Evolutionary conservation across 2,113 vertebrate genomes (phyloP).

Genomic region (Rhegmatorhina hoffmannsi): DNA sequence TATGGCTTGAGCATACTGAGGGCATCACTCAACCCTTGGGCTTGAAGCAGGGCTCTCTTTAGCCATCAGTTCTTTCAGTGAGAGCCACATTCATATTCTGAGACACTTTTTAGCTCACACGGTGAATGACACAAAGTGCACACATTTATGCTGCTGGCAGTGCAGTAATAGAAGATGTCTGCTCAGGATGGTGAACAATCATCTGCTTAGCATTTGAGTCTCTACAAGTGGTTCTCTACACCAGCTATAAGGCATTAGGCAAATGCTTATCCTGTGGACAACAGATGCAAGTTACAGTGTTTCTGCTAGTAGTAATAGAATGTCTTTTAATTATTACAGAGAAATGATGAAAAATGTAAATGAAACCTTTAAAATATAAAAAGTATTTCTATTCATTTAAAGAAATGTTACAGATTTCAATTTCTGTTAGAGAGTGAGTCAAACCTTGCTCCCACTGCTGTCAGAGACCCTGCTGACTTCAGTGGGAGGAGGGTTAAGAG

Average conservation of each 20-base stretch:
- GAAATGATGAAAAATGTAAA: slow-evolving; percentile 53
- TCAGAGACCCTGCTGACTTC: background rate
- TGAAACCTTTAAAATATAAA: slow-evolving; percentile 42
- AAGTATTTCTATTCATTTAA: slow-evolving; percentile 1
- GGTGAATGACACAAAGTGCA: background rate
- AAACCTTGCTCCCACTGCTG: background rate
- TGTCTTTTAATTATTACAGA: background rate
- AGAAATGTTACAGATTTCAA: background rate
- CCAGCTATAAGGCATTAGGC: slow-evolving; percentile 55
- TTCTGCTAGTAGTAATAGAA: background rate
- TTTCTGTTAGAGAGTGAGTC: background rate
- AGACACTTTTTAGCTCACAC: background rate
- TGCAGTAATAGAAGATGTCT: background rate
- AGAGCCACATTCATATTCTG: background rate
- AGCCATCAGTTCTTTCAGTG: background rate
- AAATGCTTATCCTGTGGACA: slow-evolving; percentile 35
- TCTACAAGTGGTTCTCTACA: slow-evolving; percentile 35
- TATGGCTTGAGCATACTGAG: background rate
- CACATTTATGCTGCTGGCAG: background rate
- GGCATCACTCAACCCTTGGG: background rate
- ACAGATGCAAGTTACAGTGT: slow-evolving; percentile 23
- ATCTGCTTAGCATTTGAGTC: slow-evolving; percentile 11
- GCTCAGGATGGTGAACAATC: background rate
- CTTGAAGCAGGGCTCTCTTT: background rate
- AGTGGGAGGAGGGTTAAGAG: background rate